Evolutionary conservation across 2,113 vertebrate species (phyloP).

Genomic region (Bubo blakistoni): DNA sequence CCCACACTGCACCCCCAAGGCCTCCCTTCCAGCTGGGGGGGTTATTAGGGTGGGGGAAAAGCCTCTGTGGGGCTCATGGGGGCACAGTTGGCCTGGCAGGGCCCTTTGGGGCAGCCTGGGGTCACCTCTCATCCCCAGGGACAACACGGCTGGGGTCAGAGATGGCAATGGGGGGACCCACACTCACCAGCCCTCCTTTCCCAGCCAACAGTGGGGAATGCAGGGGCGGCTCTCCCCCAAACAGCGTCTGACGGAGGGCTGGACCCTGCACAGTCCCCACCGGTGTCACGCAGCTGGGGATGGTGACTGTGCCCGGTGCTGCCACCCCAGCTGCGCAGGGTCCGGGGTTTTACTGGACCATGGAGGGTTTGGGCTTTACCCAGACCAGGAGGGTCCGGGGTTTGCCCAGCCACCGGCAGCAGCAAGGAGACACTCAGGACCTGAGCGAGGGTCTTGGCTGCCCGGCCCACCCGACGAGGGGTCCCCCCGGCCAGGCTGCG

Average conservation of each 20-base stretch:
- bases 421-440: neutral
- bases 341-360: rapidly evolving
- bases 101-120: rapidly evolving
- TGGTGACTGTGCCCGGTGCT: neutral
- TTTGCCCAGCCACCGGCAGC: rapidly evolving
- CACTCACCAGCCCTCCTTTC: neutral
- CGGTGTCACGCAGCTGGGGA: neutral
- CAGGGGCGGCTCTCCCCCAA: rapidly evolving
- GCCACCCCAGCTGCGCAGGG: rapidly evolving
- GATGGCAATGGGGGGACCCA: neutral
- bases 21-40: neutral
- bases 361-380: neutral
- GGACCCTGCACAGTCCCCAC: rapidly evolving
- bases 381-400: rapidly evolving
- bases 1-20: neutral
- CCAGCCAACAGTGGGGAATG: neutral
- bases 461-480: rapidly evolving
- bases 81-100: rapidly evolving
- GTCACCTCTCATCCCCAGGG: neutral
- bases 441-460: rapidly evolving
- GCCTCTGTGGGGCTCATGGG: neutral
- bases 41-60: neutral
- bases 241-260: neutral
- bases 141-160: neutral
- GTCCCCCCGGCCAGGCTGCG: rapidly evolving